Conservation (phyloP, 2,797 vertebrate genomes). For the Gallinago stenura region DNA sequence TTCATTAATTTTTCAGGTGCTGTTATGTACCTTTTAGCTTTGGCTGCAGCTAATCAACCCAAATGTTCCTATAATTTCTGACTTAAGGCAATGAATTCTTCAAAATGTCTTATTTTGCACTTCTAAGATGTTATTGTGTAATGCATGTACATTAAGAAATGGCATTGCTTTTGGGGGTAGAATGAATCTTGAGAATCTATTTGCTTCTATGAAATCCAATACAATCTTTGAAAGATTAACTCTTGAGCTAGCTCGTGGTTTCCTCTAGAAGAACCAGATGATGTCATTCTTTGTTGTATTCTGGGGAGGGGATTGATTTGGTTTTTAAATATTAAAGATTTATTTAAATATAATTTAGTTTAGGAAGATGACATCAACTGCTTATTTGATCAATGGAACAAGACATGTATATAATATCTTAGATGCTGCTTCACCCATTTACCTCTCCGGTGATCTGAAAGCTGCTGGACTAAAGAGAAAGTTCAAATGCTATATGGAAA, state of each 20-base stretch:
- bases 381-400: not conserved
- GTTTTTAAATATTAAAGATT: not conserved
- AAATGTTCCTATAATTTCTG: not conserved
- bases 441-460: not conserved
- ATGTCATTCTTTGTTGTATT: not conserved
- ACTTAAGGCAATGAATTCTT: conserved; percentile 8
- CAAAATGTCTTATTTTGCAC: conserved; percentile 36
- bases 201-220: not conserved
- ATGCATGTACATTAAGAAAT: not conserved
- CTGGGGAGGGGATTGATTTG: not conserved
- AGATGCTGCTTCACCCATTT: not conserved
- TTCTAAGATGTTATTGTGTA: conserved; percentile 9
- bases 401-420: not conserved
- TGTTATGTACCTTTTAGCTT: not conserved
- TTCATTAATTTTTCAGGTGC: conserved; percentile 21
- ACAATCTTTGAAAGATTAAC: not conserved
- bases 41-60: conserved; percentile 27
- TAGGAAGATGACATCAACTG: not conserved
- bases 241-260: not conserved
- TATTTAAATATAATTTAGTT: not conserved
- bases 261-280: not conserved
- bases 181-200: not conserved
- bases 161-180: not conserved
- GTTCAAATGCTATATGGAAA: not conserved
- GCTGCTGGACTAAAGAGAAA: not conserved